Percentiles rank a stretch among this genome's conserved stretches.
These are phyloP conservation scores for Cebus imitator DNA, from an alignment of 2,113 vertebrate species.

Conservation along the genomic window DNA sequence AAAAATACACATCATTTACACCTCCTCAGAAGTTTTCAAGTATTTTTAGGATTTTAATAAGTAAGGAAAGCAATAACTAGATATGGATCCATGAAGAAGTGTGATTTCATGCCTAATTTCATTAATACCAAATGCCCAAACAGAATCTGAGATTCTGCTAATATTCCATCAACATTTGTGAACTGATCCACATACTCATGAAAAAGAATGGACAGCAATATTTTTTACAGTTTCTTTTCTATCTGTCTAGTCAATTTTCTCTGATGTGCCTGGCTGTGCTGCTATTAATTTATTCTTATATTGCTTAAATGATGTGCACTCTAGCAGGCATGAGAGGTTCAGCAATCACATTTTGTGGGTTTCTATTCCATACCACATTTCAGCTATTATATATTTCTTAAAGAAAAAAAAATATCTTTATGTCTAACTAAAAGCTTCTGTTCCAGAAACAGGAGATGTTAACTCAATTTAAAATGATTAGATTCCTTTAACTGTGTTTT, in stretches of 20 bases:
- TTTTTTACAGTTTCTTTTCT: neutral
- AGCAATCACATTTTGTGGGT: neutral
- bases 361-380: neutral
- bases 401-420: neutral
- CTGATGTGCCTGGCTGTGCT: neutral
- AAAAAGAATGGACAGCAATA: neutral
- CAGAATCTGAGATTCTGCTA: neutral
- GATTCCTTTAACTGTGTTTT: neutral
- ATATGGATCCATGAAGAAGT: neutral
- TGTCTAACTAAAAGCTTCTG: neutral
- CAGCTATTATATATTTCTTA: neutral
- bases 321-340: neutral
- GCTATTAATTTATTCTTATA: neutral
- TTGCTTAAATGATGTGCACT: neutral
- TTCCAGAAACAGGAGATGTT: neutral
- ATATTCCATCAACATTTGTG: neutral
- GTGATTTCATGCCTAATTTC: neutral
- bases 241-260: neutral
- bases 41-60: conserved; percentile 17
- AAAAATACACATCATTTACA: neutral
- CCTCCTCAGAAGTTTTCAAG: neutral
- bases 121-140: neutral
- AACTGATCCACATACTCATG: neutral
- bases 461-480: neutral
- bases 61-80: neutral